These are phyloP conservation scores for Halcyon leucocephala DNA, from an alignment of 2,797 vertebrate species.

Conservation along the genomic window DNA sequence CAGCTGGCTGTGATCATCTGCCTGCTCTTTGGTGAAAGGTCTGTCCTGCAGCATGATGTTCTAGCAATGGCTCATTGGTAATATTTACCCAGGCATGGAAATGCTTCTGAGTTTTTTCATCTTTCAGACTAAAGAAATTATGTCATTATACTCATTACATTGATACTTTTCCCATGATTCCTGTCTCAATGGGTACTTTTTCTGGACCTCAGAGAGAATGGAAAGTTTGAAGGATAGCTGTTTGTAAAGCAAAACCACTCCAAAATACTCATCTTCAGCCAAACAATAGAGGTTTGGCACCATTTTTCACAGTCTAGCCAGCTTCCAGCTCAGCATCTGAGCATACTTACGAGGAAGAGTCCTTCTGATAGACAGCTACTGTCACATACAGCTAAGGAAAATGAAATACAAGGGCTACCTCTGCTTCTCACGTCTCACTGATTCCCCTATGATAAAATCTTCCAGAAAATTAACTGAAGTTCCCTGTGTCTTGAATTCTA, in stretches of 20 bases:
- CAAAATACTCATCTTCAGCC: not conserved
- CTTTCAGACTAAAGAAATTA: not conserved
- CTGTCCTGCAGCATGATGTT: not conserved
- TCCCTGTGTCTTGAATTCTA: not conserved
- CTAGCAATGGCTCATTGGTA: not conserved
- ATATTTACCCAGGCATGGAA: not conserved
- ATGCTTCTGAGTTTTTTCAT: not conserved
- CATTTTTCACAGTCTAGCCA: not conserved
- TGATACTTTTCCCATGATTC: not conserved
- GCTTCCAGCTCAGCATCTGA: constrained; percentile 7
- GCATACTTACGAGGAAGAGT: not conserved
- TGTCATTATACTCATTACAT: not conserved
- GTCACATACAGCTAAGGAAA: not conserved
- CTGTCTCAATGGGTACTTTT: not conserved
- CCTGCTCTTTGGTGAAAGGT: not conserved
- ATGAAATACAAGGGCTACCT: not conserved
- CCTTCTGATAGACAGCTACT: not conserved
- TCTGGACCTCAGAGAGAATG: not conserved
- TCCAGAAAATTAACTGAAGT: constrained; percentile 23
- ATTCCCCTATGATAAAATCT: not conserved
- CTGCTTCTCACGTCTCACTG: constrained; percentile 1
- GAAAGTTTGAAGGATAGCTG: not conserved
- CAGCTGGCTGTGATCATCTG: not conserved
- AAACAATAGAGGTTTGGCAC: constrained; percentile 11
- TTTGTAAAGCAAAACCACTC: not conserved